phyloP scores from a whole-genome alignment of 1,140 invertebrate genomes.

The Meloidogyne chitwoodi region DNA sequence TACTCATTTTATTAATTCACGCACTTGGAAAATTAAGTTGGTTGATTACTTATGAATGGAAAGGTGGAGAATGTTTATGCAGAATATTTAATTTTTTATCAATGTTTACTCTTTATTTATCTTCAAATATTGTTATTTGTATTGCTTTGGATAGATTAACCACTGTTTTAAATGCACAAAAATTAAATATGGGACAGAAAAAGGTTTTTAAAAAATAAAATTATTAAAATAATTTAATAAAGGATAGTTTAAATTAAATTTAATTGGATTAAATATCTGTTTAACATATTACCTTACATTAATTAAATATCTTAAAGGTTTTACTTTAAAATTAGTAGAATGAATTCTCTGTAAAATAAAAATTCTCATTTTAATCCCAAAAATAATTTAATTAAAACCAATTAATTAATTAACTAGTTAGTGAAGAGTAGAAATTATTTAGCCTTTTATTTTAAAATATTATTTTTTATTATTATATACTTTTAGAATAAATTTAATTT shows the following conservation, averaged over 20 bases:
- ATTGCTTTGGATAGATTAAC: conserved; percentile 53
- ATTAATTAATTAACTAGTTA: too few relatives aligned
- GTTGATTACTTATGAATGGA: conserved; percentile 55
- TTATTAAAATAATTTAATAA: neutral
- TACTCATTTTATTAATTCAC: conserved; percentile 48
- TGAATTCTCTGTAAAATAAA: too few relatives aligned
- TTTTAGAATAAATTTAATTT: neutral
- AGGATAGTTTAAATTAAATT: too few relatives aligned
- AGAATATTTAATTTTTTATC: conserved; percentile 52
- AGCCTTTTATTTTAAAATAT: too few relatives aligned
- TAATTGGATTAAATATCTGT: too few relatives aligned
- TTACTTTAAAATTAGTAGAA: too few relatives aligned
- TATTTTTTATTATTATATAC: too few relatives aligned
- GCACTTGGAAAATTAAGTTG: conserved; percentile 49
- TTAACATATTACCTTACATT: too few relatives aligned
- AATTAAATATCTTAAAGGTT: too few relatives aligned
- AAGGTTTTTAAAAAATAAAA: neutral
- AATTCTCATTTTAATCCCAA: too few relatives aligned
- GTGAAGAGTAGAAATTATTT: too few relatives aligned
- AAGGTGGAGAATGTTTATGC: conserved; percentile 48
- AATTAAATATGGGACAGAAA: conserved; percentile 17
- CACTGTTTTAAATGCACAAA: conserved; percentile 48
- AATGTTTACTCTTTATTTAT: conserved; percentile 56
- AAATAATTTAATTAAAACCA: too few relatives aligned
- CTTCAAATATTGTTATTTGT: conserved; percentile 57